A percentile compares a stretch with the other conserved stretches of the same genome.
These are phyloP conservation scores for Synergus japonicus DNA, from an alignment of 2,888 invertebrate genomes.

Conservation along the genomic window DNA sequence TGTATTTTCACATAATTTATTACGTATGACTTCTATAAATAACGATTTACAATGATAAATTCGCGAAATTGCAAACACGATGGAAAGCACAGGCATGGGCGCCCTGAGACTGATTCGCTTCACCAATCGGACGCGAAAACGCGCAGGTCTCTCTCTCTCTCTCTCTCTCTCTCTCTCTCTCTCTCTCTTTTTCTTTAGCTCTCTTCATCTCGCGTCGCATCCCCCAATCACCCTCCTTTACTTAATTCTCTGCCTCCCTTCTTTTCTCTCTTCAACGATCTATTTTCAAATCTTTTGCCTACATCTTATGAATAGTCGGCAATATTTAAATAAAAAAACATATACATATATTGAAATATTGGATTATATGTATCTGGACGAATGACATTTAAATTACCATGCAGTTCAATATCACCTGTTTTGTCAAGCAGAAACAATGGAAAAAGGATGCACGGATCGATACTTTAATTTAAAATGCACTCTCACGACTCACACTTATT, in stretches of 20 bases:
- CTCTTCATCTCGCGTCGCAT: background rate
- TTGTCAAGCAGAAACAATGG: background rate
- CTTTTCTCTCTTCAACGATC: background rate
- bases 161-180: background rate
- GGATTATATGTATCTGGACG: background rate
- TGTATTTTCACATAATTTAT: no score
- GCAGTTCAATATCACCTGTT: background rate
- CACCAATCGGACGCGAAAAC: background rate
- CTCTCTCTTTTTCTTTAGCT: background rate
- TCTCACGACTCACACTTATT: background rate
- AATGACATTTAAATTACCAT: background rate
- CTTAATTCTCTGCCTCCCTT: background rate
- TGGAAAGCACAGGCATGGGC: background rate
- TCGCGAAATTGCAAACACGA: constrained; percentile 2
- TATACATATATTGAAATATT: background rate
- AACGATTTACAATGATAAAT: background rate
- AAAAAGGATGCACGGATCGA: background rate
- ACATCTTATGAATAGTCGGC: constrained; percentile 4
- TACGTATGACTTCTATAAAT: no score
- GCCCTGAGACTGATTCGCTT: constrained; percentile 13
- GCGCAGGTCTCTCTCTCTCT: constrained; percentile 21
- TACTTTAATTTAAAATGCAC: background rate
- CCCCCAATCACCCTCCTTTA: background rate
- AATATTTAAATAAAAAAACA: background rate
- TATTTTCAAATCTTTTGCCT: background rate